Base-by-base conservation (phyloP, 2,797 vertebrate species). In the Yasuhikotakia modesta region DNA sequence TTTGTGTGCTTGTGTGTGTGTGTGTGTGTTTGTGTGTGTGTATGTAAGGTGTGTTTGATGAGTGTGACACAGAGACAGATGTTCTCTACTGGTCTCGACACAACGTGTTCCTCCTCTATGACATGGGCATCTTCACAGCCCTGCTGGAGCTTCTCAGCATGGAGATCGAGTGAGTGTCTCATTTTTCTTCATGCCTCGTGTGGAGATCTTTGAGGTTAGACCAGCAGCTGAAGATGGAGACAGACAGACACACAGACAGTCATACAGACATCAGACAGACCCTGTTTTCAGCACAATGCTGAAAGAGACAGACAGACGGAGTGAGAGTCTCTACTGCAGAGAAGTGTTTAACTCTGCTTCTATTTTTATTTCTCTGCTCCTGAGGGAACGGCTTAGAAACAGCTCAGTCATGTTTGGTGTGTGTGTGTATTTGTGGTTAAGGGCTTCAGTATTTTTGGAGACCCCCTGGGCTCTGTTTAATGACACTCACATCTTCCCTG, bases 131-230 rank as follows among this genome's bases (percentile, higher is more conserved):
- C 73, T 99, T 99, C 91, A 95, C 95, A 0, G 93, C 96, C 1
- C 94, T 98, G 87, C 92, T 98, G 93, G 97, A 98, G 87, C 93
- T 99, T 8, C 96, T 99, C 76, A 97, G 94, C 92, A 96, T 99
- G 96, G 97, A 99, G 91, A 97, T 97, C 0, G 96, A 97, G 97
- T 99, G 90, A 96, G 97, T 90, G 32, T 58, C 32, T 46, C 19
- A 46, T 46, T 60, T 69, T 53, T 17, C 35, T 35, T 55, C 30
- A 67, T 39, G 63, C n/a, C 48, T 19, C 39, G 35, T n/a, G 14
- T 52, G 21, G 17, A 48, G 52, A 71, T 17, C n/a, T 63, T 45
- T 61, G 13, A 48, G 24, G 61, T 2, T 27, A 58, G 17, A 14
- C 70, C 17, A 10, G 30, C 53, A 45, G 53, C 53, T 58, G 4